Conservation (phyloP, 2,113 vertebrate genomes). For the Nyctibius bracteatus region DNA sequence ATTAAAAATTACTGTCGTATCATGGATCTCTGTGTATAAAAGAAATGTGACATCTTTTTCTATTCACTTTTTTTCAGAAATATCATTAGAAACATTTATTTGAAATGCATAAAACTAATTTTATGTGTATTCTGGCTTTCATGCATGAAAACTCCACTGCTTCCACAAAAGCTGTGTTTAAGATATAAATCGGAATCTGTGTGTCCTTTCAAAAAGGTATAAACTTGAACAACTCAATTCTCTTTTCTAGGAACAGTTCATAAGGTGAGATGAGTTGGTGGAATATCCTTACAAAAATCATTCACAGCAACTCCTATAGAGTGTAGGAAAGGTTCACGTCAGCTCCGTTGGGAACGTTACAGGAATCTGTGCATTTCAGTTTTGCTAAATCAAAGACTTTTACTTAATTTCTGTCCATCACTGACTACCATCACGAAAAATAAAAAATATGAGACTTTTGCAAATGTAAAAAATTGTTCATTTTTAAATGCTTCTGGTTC, state of each 20-base stretch:
- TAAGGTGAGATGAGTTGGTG: neutral
- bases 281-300: neutral
- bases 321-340: neutral
- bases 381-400: neutral
- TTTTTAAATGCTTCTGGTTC: neutral
- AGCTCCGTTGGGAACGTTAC: rapidly evolving
- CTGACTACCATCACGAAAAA: neutral
- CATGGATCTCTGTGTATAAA: neutral
- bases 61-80: neutral
- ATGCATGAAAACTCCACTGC: neutral
- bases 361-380: neutral
- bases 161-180: neutral
- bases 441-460: neutral
- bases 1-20: neutral
- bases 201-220: neutral
- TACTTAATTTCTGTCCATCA: neutral
- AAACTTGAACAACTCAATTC: neutral
- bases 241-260: neutral
- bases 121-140: neutral
- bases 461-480: neutral
- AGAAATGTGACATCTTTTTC: neutral
- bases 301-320: neutral
- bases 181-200: neutral
- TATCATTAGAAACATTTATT: neutral
- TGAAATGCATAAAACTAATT: neutral